Conservation (phyloP, 2,888 invertebrate genomes). For the Blera fallax region DNA sequence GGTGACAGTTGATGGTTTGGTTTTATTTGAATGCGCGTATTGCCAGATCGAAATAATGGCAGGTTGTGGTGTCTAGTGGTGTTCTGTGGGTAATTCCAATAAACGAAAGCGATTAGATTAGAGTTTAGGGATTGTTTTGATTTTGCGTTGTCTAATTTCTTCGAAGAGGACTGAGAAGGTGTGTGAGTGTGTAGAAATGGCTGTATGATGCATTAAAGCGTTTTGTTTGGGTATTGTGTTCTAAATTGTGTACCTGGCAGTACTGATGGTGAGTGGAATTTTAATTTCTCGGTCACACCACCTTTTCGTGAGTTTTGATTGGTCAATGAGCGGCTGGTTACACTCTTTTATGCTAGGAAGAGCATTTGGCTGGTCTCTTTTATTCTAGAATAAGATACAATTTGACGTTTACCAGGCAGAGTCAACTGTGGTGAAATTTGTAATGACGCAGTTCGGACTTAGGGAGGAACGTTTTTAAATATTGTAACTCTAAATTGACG, state of each 20-base stretch:
- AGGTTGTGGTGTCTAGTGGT: background rate
- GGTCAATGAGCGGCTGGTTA: background rate
- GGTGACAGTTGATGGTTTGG: conserved; percentile 63
- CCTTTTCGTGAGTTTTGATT: conserved; percentile 53
- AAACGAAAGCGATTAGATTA: background rate
- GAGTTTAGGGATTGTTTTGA: background rate
- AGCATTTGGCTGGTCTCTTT: conserved; percentile 24
- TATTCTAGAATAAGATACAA: background rate
- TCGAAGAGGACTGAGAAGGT: too few relatives aligned
- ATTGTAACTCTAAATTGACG: background rate
- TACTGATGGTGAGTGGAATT: conserved; percentile 53
- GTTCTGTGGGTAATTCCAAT: background rate
- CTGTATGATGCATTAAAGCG: background rate
- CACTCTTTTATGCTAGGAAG: conserved; percentile 28
- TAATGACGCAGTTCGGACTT: background rate
- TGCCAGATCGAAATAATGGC: conserved; percentile 58
- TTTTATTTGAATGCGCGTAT: conserved; percentile 67
- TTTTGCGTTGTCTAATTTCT: background rate
- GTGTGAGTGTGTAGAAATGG: background rate
- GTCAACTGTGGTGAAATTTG: background rate
- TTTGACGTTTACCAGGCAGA: background rate
- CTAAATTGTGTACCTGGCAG: conserved; percentile 33
- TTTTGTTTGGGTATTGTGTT: background rate
- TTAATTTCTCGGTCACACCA: conserved; percentile 56
- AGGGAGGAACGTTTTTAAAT: background rate